Evolutionary conservation across 2,797 vertebrate genomes (phyloP).

Genomic region (Gallinago solitaria): DNA sequence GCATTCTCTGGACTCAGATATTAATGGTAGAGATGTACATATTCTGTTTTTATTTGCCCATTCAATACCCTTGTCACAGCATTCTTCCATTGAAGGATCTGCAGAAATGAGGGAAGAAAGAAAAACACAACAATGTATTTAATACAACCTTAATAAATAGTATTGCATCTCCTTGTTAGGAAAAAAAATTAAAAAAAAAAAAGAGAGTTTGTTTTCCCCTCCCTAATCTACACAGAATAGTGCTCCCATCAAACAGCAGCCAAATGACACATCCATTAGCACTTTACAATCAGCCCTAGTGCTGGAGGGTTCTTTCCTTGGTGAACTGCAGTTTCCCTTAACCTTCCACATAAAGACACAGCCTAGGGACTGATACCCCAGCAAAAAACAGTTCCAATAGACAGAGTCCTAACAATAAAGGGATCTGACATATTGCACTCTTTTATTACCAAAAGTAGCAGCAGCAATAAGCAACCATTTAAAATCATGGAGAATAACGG

Average conservation of each 20-base stretch:
- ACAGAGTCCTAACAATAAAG: not conserved
- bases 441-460: not conserved
- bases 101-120: conserved; percentile 61
- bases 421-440: not conserved
- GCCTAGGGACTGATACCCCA: not conserved
- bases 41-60: conserved; percentile 80
- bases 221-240: not conserved
- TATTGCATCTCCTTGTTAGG: not conserved
- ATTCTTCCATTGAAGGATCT: conserved; percentile 82
- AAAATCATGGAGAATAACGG: not conserved
- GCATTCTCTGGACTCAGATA: conserved; percentile 86
- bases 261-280: not conserved
- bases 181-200: not conserved
- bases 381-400: not conserved
- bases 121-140: not conserved
- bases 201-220: not conserved
- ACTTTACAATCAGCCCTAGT: not conserved
- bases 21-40: conserved; percentile 81
- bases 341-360: not conserved
- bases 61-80: conserved; percentile 88
- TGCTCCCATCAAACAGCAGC: not conserved
- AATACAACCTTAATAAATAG: not conserved
- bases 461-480: not conserved
- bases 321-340: not conserved
- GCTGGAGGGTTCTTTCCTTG: not conserved